Percentiles rank a stretch among this genome's conserved stretches.
phyloP scores from a whole-genome alignment of 1,140 invertebrate genomes.

The Leptestheria dahalacensis region DNA sequence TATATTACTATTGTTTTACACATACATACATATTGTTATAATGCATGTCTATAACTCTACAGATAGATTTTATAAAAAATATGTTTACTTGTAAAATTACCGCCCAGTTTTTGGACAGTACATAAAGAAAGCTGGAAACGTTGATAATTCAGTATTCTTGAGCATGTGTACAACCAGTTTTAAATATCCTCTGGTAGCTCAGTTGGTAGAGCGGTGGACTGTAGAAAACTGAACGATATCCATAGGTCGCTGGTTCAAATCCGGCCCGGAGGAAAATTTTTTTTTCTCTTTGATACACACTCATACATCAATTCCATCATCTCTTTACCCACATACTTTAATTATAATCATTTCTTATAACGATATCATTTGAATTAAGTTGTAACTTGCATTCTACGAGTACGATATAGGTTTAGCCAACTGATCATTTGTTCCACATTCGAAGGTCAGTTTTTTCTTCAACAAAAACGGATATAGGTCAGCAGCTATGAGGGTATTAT shows the following conservation, averaged over 20 bases:
- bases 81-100: not conserved
- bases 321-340: not conserved
- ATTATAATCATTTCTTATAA: not conserved
- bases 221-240: slow-evolving; percentile 41
- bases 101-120: not conserved
- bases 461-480: too few relatives aligned
- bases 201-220: slow-evolving; percentile 75
- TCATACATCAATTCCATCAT: not conserved
- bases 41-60: not conserved
- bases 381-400: too few relatives aligned
- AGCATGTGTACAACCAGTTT: too few relatives aligned
- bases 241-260: slow-evolving; percentile 52
- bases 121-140: not conserved
- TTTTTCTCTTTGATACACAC: slow-evolving; percentile 12
- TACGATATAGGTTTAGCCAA: too few relatives aligned
- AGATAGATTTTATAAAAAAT: not conserved
- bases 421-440: too few relatives aligned
- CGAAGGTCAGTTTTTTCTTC: too few relatives aligned
- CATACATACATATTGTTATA: too few relatives aligned
- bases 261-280: slow-evolving; percentile 44
- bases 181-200: slow-evolving; percentile 33
- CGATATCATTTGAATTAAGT: too few relatives aligned
- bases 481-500: too few relatives aligned
- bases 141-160: too few relatives aligned
- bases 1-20: too few relatives aligned